Evolutionary conservation across 2,113 vertebrate genomes (phyloP).

Genomic region (Brachypodius melanocephalos): DNA sequence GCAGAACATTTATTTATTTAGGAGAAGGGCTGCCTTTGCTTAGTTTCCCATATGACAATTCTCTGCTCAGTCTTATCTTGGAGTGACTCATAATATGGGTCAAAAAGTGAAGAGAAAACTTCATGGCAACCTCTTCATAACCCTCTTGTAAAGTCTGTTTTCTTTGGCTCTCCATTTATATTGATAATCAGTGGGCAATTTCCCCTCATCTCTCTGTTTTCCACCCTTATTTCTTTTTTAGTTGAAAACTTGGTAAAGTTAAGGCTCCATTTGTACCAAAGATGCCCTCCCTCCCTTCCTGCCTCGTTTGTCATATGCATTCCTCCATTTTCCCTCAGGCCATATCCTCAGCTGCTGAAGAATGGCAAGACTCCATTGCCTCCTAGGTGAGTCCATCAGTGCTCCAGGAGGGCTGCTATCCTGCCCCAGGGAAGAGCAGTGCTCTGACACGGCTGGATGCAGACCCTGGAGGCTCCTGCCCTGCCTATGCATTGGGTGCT

Average conservation of each 20-base stretch:
- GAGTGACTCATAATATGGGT: conserved; percentile 43
- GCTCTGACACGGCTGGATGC: not conserved
- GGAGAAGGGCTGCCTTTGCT: not conserved
- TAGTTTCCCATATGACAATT: conserved; percentile 4
- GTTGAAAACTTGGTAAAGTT: not conserved
- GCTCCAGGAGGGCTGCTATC: not conserved
- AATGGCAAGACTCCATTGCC: not conserved
- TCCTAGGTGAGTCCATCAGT: not conserved
- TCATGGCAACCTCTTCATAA: not conserved
- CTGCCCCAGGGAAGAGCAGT: not conserved
- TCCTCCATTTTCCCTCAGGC: not conserved
- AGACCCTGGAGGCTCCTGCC: not conserved
- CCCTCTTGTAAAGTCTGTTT: not conserved
- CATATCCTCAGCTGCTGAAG: not conserved
- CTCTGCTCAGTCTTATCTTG: conserved; percentile 27
- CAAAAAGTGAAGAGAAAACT: conserved; percentile 3
- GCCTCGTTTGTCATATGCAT: not conserved
- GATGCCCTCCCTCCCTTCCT: not conserved
- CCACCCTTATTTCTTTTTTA: not conserved
- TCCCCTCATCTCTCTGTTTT: conserved; percentile 19
- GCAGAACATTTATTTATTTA: not conserved
- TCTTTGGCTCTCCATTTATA: not conserved
- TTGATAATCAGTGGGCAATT: conserved; percentile 35
- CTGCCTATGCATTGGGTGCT: not conserved
- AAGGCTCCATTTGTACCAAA: not conserved